These are phyloP conservation scores for Channallabes apus DNA, from an alignment of 2,797 vertebrate species.

Conservation along the genomic window DNA sequence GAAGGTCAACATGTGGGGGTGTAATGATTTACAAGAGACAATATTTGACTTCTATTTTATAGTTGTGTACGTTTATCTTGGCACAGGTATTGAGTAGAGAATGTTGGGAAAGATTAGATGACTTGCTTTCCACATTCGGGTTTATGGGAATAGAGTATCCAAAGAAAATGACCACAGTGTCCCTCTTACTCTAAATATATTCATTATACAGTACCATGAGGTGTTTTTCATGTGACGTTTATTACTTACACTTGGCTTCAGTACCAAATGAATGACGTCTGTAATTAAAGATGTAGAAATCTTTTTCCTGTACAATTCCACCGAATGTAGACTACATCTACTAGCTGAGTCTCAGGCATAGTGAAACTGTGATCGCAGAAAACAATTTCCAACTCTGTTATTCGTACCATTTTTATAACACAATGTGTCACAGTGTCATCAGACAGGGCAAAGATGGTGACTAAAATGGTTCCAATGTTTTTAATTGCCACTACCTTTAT, in stretches of 20 bases:
- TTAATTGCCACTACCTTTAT: too few species aligned
- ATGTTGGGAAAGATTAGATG: neutral
- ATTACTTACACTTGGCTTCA: neutral
- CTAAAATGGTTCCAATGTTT: too few species aligned
- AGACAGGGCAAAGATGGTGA: too few species aligned
- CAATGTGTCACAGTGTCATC: neutral
- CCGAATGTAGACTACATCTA: neutral
- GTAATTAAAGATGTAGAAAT: too few species aligned
- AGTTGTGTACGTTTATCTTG: slow-evolving; percentile 12
- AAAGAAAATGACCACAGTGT: neutral
- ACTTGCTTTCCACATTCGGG: neutral
- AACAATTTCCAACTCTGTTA: neutral
- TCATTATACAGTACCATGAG: neutral
- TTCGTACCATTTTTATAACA: neutral
- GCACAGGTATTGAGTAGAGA: neutral
- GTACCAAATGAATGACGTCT: too few species aligned
- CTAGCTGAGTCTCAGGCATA: neutral
- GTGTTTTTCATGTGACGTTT: neutral
- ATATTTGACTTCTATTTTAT: slow-evolving; percentile 17
- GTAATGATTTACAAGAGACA: neutral
- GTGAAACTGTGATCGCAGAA: neutral
- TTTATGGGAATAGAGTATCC: neutral
- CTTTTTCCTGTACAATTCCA: neutral
- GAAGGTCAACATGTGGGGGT: slow-evolving; percentile 7
- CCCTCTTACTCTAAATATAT: neutral